Evolutionary conservation across 1,140 invertebrate species (phyloP).

Genomic region (Diabrotica virgifera): DNA sequence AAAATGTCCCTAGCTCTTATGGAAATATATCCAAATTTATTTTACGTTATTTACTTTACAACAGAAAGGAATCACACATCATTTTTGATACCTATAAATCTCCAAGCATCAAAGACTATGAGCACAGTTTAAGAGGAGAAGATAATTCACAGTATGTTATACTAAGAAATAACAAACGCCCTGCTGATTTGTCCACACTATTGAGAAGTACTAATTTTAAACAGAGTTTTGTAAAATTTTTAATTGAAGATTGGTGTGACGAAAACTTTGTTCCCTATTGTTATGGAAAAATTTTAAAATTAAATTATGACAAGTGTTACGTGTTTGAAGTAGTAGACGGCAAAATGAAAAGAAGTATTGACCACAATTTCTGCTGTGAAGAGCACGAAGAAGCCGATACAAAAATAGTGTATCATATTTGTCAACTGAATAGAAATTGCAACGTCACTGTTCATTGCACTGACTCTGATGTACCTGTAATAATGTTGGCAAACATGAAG

Average conservation of each 20-base stretch:
- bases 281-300: slow-evolving; percentile 23
- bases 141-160: background rate
- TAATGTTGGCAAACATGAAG: slow-evolving; percentile 32
- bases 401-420: slow-evolving; percentile 30
- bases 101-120: slow-evolving; percentile 39
- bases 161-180: slow-evolving; percentile 8
- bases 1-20: slow-evolving; percentile 23
- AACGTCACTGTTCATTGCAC: slow-evolving; percentile 30
- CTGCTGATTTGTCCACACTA: background rate
- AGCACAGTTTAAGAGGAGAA: slow-evolving; percentile 5
- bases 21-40: slow-evolving; percentile 33
- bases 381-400: slow-evolving; percentile 32
- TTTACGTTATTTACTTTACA: background rate
- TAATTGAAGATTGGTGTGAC: slow-evolving; percentile 28
- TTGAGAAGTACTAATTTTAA: background rate
- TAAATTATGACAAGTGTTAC: slow-evolving; percentile 32
- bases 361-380: slow-evolving; percentile 25
- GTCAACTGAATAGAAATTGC: slow-evolving; percentile 26
- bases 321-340: slow-evolving; percentile 21
- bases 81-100: slow-evolving; percentile 30
- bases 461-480: slow-evolving; percentile 31
- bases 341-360: slow-evolving; percentile 27
- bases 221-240: too few species aligned
- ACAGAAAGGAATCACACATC: slow-evolving; percentile 22
- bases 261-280: slow-evolving; percentile 25